Base-by-base conservation (phyloP, 2,113 vertebrate species). In the Catharus fuscescens region DNA sequence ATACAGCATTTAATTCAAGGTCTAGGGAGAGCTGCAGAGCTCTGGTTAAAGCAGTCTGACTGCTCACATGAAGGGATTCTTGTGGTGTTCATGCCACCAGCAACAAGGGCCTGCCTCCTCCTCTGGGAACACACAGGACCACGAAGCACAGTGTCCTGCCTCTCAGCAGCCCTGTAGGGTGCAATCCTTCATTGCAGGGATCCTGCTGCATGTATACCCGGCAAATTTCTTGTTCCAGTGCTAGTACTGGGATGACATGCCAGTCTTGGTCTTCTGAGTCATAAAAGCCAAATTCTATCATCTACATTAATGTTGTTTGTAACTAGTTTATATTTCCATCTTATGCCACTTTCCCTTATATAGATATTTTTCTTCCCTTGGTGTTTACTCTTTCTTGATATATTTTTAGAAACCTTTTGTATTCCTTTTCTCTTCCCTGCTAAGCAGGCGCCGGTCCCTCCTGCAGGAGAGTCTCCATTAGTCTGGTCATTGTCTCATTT, bases 391-490 rank as follows among this genome's bases (percentile, higher is more conserved):
- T 81, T 94, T 85, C 73, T 57, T 91, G 52, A 79, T 28, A 14
- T 79, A 87, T 84, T 78, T 94, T 78, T 92, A 95, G 92, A 89
- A 91, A 67, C 21, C 29, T 44, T 89, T 83, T 89, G 47, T 94
- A 44, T 84, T 81, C 47, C 32, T 89, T 84, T 88, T 73, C 72
- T 65, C 47, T 45, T 84, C 47, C 54, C 47, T 54, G 21, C 67
- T 91, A 73, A 77, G 34, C 56, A 86, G 60, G 52, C 56, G 50
- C 18, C 8, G 0, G 47, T 78, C 34, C 36, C 56, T 91, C 42
- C 72, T 71, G 42, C 38, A 78, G n/a, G 25, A 44, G 5, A 16
- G 12, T 28, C 38, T 53, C 69, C 64, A 34, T 74, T 15, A 2
- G 28, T 70, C 24, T 67, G 60, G 38, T 34, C 18, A 13, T 29